These are phyloP conservation scores for Pipistrellus nathusii DNA, from an alignment of 2,797 vertebrate genomes.

Conservation along the genomic window DNA sequence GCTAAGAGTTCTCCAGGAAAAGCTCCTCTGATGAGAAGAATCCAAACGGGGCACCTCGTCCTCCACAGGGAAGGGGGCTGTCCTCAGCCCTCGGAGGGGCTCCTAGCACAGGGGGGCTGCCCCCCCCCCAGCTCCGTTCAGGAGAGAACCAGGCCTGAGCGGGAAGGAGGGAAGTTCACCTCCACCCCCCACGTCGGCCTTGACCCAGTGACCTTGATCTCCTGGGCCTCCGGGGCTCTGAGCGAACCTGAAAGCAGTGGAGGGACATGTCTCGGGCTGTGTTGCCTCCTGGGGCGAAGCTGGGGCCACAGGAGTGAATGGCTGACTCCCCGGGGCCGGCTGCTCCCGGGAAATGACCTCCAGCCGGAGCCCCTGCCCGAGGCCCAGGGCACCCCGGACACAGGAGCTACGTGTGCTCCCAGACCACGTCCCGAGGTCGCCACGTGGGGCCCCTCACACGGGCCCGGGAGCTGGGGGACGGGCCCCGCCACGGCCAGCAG, in stretches of 20 bases:
- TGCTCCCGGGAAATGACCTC: neutral
- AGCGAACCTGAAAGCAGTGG: neutral
- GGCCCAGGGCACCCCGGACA: rapidly evolving
- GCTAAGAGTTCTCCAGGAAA: neutral
- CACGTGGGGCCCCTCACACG: rapidly evolving
- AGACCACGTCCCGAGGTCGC: rapidly evolving
- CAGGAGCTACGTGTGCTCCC: neutral
- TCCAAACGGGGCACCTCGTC: neutral
- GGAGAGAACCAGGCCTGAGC: neutral
- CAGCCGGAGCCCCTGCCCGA: neutral
- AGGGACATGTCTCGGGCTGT: neutral
- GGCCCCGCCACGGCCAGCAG: rapidly evolving
- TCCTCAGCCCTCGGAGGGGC: neutral
- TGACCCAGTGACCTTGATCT: neutral
- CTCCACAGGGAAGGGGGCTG: neutral
- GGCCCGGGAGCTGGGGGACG: neutral
- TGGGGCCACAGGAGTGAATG: neutral
- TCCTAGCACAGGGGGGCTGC: neutral
- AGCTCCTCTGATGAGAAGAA: neutral
- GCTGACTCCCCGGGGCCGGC: neutral
- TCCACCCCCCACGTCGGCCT: neutral
- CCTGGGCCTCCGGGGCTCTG: neutral
- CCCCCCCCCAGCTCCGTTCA: rapidly evolving
- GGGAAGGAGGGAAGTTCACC: neutral
- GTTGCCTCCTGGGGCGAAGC: neutral